Evolutionary conservation across 2,113 vertebrate species (phyloP).

Genomic region (Leptodactylus fuscus): DNA sequence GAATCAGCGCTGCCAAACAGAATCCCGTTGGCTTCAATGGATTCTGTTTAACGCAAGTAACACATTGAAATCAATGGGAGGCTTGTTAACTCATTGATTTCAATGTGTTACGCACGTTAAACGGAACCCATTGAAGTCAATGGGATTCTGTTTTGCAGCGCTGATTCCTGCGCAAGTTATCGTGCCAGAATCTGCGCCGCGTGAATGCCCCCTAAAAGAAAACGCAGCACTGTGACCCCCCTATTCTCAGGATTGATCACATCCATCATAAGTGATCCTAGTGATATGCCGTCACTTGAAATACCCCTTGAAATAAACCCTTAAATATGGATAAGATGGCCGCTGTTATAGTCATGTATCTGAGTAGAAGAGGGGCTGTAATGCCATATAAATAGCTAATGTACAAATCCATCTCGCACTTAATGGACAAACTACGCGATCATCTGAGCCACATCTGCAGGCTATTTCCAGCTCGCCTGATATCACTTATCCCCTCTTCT

Average conservation of each 20-base stretch:
- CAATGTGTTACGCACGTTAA: no score
- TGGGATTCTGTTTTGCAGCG: no score
- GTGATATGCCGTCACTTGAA: background rate
- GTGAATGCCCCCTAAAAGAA: no score
- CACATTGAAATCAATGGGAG: no score
- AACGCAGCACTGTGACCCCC: no score
- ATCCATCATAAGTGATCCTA: background rate
- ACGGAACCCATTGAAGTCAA: no score
- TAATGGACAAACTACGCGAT: background rate
- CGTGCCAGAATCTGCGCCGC: no score
- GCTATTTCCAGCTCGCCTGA: background rate
- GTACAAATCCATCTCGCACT: background rate
- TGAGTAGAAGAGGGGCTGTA: background rate
- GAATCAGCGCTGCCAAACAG: no score
- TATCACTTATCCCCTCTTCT: background rate
- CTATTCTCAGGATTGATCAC: background rate
- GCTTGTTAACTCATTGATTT: no score
- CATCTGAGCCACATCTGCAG: background rate
- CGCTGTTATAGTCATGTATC: background rate
- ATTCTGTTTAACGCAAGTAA: no score
- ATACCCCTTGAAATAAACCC: background rate
- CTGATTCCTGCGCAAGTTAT: no score
- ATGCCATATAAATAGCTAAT: slow-evolving; percentile 28
- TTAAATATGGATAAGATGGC: background rate
- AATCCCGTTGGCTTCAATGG: no score